Evolutionary conservation across 2,797 vertebrate species (phyloP), one percentile per base, ranked within the genome.

Genomic region (Scarus forsteni): DNA sequence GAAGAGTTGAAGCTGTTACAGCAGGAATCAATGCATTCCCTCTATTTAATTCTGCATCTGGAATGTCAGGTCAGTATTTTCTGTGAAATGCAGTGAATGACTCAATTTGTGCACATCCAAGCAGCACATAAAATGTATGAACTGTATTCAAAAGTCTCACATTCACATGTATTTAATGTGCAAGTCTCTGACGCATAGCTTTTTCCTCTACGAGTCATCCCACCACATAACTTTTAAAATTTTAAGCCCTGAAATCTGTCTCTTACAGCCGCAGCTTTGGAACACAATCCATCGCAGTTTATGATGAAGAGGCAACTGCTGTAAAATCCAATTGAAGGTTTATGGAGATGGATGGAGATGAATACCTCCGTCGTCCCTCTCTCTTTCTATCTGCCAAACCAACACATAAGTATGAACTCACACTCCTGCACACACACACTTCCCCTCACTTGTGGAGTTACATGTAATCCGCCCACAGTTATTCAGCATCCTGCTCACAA

Each of bases 221-320:
- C 70, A 46, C 48, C 45, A 75, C 45, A 46, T 74, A 68, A 73
- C 56, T 68, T n/a, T 71, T 81, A 58, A 76, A 66, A 66, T 50
- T 44, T 7, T 71, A 81, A 86, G 78, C 74, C 52, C 57, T 80
- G 66, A 84, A 88, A 85, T 88, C 71, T 69, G 72, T 77, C 60
- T 83, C 64, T 83, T 58, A 75, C 76, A 67, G 75, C 60, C 3
- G 5, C 10, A 3, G 79, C 80, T 88, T 85, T 79, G 70, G 53
- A 84, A 80, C 52, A 77, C 73, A 81, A 69, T 81, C 77, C 77
- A 66, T 66, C 12, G 53, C 69, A 63, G 60, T 76, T 76, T 53
- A 89, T 88, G 80, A 90, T 89, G 81, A 88, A 83, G 81, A 88
- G 63, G 78, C 80, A 84, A 62, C 77, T 61, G 81, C 80, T 84